Conservation (phyloP, 2,113 vertebrate genomes). For the Cnemophilus loriae region DNA sequence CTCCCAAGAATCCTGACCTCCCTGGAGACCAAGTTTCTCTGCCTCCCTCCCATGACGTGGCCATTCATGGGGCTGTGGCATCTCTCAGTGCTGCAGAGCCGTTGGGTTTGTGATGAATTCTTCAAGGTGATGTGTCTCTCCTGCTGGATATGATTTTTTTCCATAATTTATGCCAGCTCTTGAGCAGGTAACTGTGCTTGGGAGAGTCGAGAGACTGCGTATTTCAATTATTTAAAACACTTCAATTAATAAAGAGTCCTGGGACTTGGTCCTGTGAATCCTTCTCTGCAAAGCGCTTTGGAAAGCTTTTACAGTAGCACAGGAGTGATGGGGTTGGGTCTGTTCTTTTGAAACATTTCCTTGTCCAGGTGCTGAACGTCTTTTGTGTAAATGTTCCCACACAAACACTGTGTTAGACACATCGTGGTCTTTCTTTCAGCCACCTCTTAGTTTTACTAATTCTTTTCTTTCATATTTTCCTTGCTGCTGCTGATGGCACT, state of each 20-base stretch:
- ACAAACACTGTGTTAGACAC: neutral
- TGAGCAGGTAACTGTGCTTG: neutral
- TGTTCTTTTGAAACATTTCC: neutral
- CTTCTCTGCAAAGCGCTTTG: neutral
- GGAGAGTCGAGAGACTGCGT: neutral
- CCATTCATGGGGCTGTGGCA: neutral
- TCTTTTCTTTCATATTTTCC: neutral
- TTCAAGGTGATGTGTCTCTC: neutral
- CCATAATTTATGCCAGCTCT: neutral
- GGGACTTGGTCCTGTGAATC: neutral
- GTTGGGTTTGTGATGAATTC: neutral
- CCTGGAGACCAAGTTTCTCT: neutral
- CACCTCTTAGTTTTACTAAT: neutral
- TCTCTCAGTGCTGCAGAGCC: neutral
- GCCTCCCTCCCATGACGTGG: neutral
- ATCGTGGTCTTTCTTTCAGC: neutral
- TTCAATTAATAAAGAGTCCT: conserved; percentile 6
- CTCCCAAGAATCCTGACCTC: neutral
- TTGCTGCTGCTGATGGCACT: neutral
- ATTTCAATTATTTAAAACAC: neutral
- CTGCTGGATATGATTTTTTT: neutral
- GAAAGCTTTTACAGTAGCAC: neutral
- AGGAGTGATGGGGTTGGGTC: neutral
- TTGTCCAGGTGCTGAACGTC: neutral
- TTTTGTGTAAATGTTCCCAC: neutral